phyloP scores from a whole-genome alignment of 2,113 vertebrate species.

The Aphelocoma coerulescens region DNA sequence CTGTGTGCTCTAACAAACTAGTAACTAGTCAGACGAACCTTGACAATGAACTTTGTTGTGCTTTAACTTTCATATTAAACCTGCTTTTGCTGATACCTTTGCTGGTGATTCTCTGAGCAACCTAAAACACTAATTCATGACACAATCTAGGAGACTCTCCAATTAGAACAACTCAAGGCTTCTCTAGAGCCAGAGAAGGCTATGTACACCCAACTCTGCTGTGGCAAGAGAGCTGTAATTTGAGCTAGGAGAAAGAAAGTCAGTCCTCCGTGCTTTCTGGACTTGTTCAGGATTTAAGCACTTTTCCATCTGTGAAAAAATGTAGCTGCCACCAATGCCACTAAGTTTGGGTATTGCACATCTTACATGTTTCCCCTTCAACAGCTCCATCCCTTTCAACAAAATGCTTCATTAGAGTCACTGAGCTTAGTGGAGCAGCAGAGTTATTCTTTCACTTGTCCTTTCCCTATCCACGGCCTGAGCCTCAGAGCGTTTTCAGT shows the following conservation, averaged over 20 bases:
- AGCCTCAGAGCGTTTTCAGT: neutral
- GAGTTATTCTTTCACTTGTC: neutral
- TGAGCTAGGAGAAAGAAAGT: neutral
- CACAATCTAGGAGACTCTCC: neutral
- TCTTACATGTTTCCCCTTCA: neutral
- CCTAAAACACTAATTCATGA: neutral
- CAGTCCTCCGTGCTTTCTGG: neutral
- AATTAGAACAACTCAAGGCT: neutral
- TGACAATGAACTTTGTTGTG: neutral
- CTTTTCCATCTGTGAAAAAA: neutral
- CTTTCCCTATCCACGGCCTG: neutral
- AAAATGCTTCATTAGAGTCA: neutral
- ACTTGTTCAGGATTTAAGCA: neutral
- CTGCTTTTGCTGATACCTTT: neutral
- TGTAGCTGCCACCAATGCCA: neutral
- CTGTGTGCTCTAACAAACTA: neutral
- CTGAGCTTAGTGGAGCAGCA: neutral
- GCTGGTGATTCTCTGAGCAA: neutral
- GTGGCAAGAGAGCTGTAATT: neutral
- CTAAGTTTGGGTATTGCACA: neutral
- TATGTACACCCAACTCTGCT: neutral
- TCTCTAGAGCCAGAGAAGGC: neutral
- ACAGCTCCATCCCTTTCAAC: conserved; percentile 17
- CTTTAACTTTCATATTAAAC: neutral
- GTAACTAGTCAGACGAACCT: neutral